These are phyloP conservation scores for Aurelia sp. DNA, from an alignment of 30 jellyfish, hydroid and myxozoan genomes.

Conservation along the genomic window DNA sequence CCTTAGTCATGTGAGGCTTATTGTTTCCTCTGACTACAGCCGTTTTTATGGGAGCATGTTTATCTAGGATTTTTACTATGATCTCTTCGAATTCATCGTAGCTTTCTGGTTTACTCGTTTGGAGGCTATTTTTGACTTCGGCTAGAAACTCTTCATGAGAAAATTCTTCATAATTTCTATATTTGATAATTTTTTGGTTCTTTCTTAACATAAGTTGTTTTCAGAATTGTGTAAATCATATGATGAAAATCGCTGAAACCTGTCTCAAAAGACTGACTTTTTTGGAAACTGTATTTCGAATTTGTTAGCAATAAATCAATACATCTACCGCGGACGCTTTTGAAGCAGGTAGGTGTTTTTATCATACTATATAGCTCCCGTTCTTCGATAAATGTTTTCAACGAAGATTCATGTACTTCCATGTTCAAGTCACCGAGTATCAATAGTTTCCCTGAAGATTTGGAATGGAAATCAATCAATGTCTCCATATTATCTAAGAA, in stretches of 20 bases:
- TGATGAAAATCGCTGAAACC: no score
- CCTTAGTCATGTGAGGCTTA: no score
- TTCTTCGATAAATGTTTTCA: not conserved
- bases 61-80: not conserved
- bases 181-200: no score
- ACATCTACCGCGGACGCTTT: not conserved
- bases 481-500: slow-evolving; percentile 8
- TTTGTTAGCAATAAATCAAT: not conserved
- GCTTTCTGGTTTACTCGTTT: not conserved
- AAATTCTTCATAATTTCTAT: not conserved
- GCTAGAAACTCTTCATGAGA: not conserved
- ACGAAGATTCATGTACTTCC: slow-evolving; percentile 3
- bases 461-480: slow-evolving; percentile 3
- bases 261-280: no score
- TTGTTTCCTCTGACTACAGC: no score
- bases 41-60: not conserved
- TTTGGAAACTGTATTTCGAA: slow-evolving; percentile 2
- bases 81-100: not conserved
- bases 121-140: slow-evolving; percentile 7
- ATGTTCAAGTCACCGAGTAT: slow-evolving; percentile 34
- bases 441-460: slow-evolving; percentile 16
- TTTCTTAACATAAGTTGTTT: no score
- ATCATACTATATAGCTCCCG: not conserved
- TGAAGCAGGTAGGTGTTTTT: slow-evolving; percentile 1
- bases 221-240: no score